Evolutionary conservation across 2,113 vertebrate species (phyloP).

Genomic region (Bos indicus): DNA sequence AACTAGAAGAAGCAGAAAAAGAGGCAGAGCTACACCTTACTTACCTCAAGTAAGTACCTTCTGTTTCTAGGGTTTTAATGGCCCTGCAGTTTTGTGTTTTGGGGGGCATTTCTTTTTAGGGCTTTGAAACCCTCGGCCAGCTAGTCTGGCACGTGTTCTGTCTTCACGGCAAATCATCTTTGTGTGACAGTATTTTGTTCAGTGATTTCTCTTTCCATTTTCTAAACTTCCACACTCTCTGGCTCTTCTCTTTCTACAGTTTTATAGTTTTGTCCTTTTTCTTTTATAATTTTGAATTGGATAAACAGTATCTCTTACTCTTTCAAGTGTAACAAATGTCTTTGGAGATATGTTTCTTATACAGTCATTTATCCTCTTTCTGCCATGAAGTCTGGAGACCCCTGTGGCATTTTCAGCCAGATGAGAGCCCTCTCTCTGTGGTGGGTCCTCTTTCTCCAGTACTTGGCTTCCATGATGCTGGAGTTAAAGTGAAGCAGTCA

Average conservation of each 20-base stretch:
- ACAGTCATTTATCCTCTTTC: neutral
- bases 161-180: neutral
- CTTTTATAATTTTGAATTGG: neutral
- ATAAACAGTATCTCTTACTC: neutral
- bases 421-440: neutral
- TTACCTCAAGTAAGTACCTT: slow-evolving; percentile 80
- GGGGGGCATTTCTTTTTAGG: neutral
- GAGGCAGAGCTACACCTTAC: slow-evolving; percentile 90
- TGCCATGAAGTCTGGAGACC: neutral
- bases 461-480: neutral
- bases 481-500: neutral
- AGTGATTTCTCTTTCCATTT: neutral
- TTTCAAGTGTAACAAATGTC: neutral
- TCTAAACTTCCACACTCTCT: neutral
- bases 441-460: slow-evolving; percentile 1
- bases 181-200: neutral
- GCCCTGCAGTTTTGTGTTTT: neutral
- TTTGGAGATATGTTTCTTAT: neutral
- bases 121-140: neutral
- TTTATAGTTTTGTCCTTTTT: neutral
- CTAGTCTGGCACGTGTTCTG: neutral
- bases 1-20: slow-evolving; percentile 87
- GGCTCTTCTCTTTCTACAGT: neutral
- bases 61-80: neutral
- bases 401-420: neutral